A percentile compares a stretch with the other conserved stretches of the same genome.
phyloP scores from a whole-genome alignment of 2,113 vertebrate genomes.

The Myodes glareolus region DNA sequence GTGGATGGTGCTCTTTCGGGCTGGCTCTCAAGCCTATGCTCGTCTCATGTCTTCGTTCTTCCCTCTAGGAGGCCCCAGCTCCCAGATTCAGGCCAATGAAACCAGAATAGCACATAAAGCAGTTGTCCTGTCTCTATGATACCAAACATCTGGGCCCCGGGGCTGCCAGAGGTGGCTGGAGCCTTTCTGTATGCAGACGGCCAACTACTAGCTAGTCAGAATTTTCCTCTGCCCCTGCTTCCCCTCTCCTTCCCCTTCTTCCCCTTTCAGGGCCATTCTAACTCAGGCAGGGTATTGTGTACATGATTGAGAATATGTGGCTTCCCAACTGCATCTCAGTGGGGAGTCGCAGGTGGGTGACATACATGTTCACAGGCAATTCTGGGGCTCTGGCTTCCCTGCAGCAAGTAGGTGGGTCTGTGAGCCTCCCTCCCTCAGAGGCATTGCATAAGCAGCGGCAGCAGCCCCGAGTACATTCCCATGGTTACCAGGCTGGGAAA shows the following conservation, averaged over 20 bases:
- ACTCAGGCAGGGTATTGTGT: background rate
- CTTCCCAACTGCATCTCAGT: background rate
- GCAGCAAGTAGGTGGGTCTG: background rate
- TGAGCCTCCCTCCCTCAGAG: background rate
- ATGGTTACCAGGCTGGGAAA: conserved; percentile 65
- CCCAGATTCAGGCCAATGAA: background rate
- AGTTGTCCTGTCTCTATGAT: background rate
- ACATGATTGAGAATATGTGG: background rate
- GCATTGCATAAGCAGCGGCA: conserved; percentile 34
- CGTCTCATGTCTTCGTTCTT: background rate
- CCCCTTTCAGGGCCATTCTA: background rate
- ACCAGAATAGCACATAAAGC: background rate
- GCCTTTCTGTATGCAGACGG: background rate
- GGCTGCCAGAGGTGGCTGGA: background rate
- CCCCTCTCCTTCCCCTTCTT: background rate
- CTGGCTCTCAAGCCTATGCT: background rate
- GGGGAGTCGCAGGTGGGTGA: background rate
- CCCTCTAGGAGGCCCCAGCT: background rate
- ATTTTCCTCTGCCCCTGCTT: background rate
- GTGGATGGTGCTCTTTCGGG: background rate
- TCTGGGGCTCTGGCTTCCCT: background rate
- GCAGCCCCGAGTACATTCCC: conserved; percentile 52
- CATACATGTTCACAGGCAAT: background rate
- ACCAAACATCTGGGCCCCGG: background rate
- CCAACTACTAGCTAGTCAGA: background rate